Evolutionary conservation across 1,140 invertebrate genomes (phyloP).

Genomic region (Spodoptera frugiperda): DNA sequence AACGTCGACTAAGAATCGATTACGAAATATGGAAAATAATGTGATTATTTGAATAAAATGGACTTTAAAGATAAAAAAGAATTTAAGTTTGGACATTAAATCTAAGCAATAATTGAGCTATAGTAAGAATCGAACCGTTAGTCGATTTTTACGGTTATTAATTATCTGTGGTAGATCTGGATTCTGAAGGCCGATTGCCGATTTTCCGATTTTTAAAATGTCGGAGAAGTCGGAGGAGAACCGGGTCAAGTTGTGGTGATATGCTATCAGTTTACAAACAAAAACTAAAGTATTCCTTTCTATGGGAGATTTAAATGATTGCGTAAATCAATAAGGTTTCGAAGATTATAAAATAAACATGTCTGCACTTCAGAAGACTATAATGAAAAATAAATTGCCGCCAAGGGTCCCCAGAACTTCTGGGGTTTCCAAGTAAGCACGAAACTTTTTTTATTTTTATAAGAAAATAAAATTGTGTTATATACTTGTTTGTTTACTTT

Average conservation of each 20-base stretch:
- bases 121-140: no score
- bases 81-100: no score
- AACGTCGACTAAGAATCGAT: no score
- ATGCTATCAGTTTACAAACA: neutral
- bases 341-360: conserved; percentile 49
- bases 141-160: neutral
- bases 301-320: neutral
- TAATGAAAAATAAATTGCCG: conserved; percentile 89
- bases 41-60: no score
- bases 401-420: conserved; percentile 84
- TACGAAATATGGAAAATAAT: no score
- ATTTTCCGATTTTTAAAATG: conserved; percentile 3
- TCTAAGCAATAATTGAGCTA: no score
- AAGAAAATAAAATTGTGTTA: neutral
- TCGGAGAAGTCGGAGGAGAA: neutral
- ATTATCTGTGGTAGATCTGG: neutral
- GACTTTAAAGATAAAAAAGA: no score
- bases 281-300: neutral
- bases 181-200: neutral
- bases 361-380: conserved; percentile 89
- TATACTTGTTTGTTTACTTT: neutral
- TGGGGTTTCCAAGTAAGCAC: conserved; percentile 81
- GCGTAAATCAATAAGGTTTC: neutral
- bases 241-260: conserved; percentile 3
- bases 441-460: conserved; percentile 39